These are phyloP conservation scores for Apodemia zela DNA, from an alignment of 2,888 invertebrate genomes.

Conservation along the genomic window DNA sequence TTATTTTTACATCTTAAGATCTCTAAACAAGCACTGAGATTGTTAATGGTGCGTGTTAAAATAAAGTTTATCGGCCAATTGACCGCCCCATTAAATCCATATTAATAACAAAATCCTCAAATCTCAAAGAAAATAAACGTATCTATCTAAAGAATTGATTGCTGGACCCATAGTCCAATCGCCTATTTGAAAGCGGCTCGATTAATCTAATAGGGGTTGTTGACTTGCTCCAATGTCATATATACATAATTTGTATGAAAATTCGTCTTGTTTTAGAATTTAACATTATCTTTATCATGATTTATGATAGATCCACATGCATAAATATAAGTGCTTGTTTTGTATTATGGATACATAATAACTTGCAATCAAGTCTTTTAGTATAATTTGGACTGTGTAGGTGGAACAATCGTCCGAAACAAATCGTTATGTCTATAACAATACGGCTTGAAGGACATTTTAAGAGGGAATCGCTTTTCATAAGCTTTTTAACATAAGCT, in stretches of 20 bases:
- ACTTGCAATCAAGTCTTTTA: background rate
- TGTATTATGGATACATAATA: background rate
- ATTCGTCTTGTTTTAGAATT: background rate
- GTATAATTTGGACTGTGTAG: background rate
- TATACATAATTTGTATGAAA: background rate
- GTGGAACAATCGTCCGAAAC: background rate
- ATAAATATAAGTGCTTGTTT: background rate
- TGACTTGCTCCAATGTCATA: too few relatives aligned
- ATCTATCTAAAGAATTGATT: too few relatives aligned
- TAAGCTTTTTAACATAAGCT: conserved; percentile 1
- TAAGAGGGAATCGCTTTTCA: background rate
- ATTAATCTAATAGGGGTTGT: too few relatives aligned
- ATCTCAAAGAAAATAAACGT: too few relatives aligned
- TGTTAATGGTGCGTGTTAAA: too few relatives aligned
- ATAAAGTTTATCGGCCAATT: background rate
- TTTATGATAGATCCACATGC: too few relatives aligned
- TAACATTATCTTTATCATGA: background rate
- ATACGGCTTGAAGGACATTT: background rate
- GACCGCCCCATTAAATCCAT: too few relatives aligned
- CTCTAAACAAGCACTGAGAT: background rate
- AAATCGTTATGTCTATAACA: background rate
- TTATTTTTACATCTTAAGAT: too few relatives aligned
- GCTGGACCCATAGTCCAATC: too few relatives aligned
- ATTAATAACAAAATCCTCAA: too few relatives aligned
- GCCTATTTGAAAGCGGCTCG: too few relatives aligned